A percentile compares a stretch with the other conserved stretches of the same genome.
phyloP scores from a whole-genome alignment of 1,140 invertebrate species.

The Bactericera cockerelli region DNA sequence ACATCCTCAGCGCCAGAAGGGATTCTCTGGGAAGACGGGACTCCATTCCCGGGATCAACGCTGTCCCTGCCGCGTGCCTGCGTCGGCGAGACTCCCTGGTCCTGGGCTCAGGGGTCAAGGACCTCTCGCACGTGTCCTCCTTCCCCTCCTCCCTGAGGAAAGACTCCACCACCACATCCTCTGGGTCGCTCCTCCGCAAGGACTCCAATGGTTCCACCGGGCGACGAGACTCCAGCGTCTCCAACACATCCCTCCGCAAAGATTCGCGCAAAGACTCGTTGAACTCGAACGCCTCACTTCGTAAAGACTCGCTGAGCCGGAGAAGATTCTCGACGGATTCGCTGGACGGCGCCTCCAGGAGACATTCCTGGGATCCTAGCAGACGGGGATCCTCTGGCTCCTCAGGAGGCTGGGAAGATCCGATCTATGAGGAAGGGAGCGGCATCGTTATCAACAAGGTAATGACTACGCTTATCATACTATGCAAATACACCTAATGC shows the following conservation, averaged over 20 bases:
- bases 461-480: not conserved
- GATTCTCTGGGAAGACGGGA: conserved; percentile 28
- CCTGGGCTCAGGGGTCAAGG: conserved; percentile 18
- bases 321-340: conserved; percentile 50
- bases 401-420: conserved; percentile 36
- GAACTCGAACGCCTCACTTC: conserved; percentile 33
- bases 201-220: conserved; percentile 20
- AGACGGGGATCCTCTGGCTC: conserved; percentile 40
- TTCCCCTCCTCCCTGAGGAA: conserved; percentile 46
- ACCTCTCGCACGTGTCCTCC: conserved; percentile 38
- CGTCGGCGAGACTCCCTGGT: conserved; percentile 35
- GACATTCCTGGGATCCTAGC: conserved; percentile 48
- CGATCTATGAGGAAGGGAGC: conserved; percentile 30
- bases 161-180: conserved; percentile 37
- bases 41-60: conserved; percentile 27
- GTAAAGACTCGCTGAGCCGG: conserved; percentile 34
- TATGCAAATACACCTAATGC: too few species aligned
- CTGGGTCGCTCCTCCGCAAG: conserved; percentile 28
- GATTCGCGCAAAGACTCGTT: conserved; percentile 25
- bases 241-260: conserved; percentile 22
- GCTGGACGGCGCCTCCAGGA: conserved; percentile 40
- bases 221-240: conserved; percentile 8
- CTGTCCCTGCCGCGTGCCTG: conserved; percentile 21
- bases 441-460: not conserved
- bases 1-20: conserved; percentile 23